A percentile compares a stretch with the other conserved stretches of the same genome.
phyloP scores from a whole-genome alignment of 2,888 invertebrate genomes.

The Platynereis dumerilii region DNA sequence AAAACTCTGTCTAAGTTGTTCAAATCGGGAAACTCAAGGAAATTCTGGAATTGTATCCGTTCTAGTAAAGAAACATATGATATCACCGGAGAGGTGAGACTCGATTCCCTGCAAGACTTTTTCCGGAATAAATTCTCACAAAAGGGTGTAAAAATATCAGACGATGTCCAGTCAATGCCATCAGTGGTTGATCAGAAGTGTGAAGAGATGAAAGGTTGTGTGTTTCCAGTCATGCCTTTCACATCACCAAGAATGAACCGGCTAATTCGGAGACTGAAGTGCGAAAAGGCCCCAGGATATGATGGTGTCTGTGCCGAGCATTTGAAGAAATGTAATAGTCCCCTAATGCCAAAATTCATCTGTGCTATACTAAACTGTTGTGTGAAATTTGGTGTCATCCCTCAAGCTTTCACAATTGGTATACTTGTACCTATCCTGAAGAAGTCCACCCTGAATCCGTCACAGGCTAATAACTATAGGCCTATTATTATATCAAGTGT shows the following conservation, averaged over 20 bases:
- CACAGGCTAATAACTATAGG: neutral
- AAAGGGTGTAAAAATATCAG: neutral
- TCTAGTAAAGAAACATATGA: neutral
- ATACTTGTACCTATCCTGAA: constrained; percentile 2
- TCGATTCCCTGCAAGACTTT: no score
- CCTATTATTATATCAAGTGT: neutral
- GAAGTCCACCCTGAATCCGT: neutral
- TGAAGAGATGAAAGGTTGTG: neutral
- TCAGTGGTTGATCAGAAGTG: neutral
- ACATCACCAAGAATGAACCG: no score
- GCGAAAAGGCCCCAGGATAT: neutral
- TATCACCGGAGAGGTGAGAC: no score
- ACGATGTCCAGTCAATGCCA: neutral
- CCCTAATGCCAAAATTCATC: neutral
- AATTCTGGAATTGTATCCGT: constrained; percentile 1
- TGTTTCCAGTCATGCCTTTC: neutral
- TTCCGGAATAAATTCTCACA: neutral
- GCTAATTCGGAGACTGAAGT: no score
- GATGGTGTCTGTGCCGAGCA: neutral
- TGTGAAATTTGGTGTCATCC: constrained; percentile 3
- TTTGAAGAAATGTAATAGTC: neutral
- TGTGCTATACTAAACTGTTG: neutral
- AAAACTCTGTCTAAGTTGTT: neutral
- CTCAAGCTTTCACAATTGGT: neutral
- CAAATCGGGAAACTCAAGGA: neutral